Evolutionary conservation across 2,113 vertebrate genomes (phyloP), one percentile per base, ranked within the genome.

Genomic region (Pedetes capensis): DNA sequence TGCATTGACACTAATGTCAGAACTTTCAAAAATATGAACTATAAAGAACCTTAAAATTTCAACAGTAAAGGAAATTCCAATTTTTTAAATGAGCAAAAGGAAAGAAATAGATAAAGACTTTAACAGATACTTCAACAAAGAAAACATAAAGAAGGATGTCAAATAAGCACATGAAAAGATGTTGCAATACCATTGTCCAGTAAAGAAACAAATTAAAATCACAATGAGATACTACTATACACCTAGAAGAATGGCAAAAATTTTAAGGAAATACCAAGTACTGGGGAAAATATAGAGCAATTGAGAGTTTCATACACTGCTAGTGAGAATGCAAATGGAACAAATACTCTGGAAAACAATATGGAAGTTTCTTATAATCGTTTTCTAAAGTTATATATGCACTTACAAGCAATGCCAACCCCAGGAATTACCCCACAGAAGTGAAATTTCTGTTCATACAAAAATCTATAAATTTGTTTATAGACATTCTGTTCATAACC

Each of bases 151-250:
- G 4, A 57, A 51, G 1, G 8, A 72, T 84, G n/a, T 14, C 39
- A 96, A 91, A 79, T 34, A 87, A 57, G 49, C 10, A 82, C 3
- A 71, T n/a, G 34, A 55, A 85, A 95, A 74, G 42, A 39, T 51
- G 9, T 93, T 76, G n/a, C 34, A 75, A n/a, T 18, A 49, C 29
- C 59, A 82, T 69, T 51, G 81, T 10, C 20, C 44, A 82, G 55
- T 57, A 84, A 8, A 75, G 32, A 96, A 85, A 74, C 37, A 89
- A 68, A 34, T 86, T 63, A 66, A 92, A 94, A 39, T 80, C 39
- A 87, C 44, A 94, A 78, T 78, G n/a, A 92, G 47, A 51, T 47
- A 75, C 66, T 51, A 57, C 39, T 88, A 44, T 44, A 75, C 0
- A 37, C 3, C 44, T 57, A 72, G 1, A 63, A 57, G 34, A 71